These are phyloP conservation scores for Ericerus pela DNA, from an alignment of 1,140 invertebrate species.

Conservation along the genomic window DNA sequence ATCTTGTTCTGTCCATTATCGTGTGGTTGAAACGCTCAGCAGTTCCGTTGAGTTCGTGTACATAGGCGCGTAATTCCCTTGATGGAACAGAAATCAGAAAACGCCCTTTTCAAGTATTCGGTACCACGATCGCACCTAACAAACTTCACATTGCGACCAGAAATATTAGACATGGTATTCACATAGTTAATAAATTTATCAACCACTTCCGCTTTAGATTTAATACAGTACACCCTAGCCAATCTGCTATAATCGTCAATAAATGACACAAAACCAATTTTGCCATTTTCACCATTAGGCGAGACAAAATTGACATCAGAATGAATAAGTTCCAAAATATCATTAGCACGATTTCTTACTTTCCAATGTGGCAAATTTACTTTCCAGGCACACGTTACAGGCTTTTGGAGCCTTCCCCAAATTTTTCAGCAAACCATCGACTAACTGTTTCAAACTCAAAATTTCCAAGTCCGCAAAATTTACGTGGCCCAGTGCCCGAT, in stretches of 20 bases:
- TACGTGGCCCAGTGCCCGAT: too few relatives aligned
- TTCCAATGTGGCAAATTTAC: not conserved
- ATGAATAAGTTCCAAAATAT: conserved; percentile 26
- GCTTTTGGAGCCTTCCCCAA: too few relatives aligned
- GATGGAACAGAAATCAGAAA: not conserved
- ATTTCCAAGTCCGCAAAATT: too few relatives aligned
- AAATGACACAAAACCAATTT: too few relatives aligned
- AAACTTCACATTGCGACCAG: too few relatives aligned
- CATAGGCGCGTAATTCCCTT: not conserved
- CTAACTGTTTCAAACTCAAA: too few relatives aligned
- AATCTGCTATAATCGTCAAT: too few relatives aligned
- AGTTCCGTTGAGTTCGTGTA: not conserved
- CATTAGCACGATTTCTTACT: conserved; percentile 18
- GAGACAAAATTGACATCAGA: conserved; percentile 28
- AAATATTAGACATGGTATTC: too few relatives aligned
- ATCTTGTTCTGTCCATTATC: not conserved
- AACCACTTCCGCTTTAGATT: conserved; percentile 26
- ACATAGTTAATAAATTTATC: conserved; percentile 23
- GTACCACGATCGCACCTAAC: conserved; percentile 32
- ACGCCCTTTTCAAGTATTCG: too few relatives aligned
- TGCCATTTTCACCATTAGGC: conserved; percentile 23
- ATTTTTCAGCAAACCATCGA: too few relatives aligned
- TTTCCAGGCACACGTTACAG: too few relatives aligned
- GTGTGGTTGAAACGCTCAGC: not conserved
- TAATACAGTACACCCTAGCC: conserved; percentile 27